A percentile compares a stretch with the other conserved stretches of the same genome.
Conservation (phyloP, 2,888 invertebrate species). For the Xestoiulus laeticollis region DNA sequence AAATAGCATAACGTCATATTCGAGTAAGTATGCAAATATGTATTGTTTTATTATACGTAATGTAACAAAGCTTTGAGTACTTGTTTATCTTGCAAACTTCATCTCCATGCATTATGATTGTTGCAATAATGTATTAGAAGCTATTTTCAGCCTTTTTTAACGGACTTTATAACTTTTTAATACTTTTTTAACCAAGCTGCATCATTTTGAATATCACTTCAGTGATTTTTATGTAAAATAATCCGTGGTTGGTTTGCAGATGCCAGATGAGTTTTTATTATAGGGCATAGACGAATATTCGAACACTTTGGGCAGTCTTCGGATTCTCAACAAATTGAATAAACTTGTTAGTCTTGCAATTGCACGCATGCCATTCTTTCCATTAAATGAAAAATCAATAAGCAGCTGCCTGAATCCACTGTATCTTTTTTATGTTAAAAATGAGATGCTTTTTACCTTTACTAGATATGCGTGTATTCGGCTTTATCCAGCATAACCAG, state of each 20-base stretch:
- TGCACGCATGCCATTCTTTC: not conserved
- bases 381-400: slow-evolving; percentile 16
- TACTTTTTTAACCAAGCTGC: not conserved
- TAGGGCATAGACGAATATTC: not conserved
- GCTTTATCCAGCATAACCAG: not conserved
- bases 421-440: not conserved
- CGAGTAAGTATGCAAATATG: not conserved
- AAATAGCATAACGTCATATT: no score
- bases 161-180: not conserved
- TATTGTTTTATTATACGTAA: not conserved
- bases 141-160: not conserved
- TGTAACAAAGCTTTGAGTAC: not conserved
- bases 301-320: not conserved
- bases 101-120: not conserved
- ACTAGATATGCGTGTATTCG: not conserved
- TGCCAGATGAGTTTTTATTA: not conserved
- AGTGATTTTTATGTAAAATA: not conserved
- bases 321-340: slow-evolving; percentile 2
- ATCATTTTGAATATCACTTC: not conserved
- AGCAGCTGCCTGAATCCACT: not conserved
- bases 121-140: not conserved
- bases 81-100: not conserved
- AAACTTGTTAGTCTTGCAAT: not conserved
- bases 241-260: not conserved
- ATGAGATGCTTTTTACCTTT: not conserved